phyloP scores from a whole-genome alignment of 2,888 invertebrate genomes.

The Mesodorylaimus sp. region DNA sequence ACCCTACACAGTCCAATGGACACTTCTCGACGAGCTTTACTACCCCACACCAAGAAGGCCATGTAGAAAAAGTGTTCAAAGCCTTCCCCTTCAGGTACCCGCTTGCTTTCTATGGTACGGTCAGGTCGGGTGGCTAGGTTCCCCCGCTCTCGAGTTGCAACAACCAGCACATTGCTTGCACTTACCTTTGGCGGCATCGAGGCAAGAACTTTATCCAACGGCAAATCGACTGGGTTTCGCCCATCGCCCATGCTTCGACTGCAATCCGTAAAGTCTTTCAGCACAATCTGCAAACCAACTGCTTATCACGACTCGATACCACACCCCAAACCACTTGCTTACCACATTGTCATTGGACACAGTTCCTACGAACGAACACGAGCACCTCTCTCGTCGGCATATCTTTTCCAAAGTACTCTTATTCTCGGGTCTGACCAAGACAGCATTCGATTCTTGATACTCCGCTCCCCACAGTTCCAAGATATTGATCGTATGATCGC shows the following conservation, averaged over 20 bases:
- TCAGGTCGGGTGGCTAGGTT: too few species aligned
- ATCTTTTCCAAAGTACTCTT: constrained; percentile 51
- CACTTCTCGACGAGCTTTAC: too few species aligned
- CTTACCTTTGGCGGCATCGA: constrained; percentile 57
- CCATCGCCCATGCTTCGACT: constrained; percentile 21
- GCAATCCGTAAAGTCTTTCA: constrained; percentile 49
- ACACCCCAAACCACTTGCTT: neutral
- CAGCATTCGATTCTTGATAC: constrained; percentile 85
- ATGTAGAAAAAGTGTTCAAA: too few species aligned
- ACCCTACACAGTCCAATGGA: too few species aligned
- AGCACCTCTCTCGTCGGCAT: constrained; percentile 69
- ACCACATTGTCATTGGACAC: constrained; percentile 48
- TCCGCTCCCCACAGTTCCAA: constrained; percentile 95
- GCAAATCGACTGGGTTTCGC: constrained; percentile 56
- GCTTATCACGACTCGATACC: neutral
- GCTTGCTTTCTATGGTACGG: too few species aligned
- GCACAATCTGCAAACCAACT: constrained; percentile 38
- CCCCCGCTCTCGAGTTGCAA: too few species aligned
- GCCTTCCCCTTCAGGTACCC: too few species aligned
- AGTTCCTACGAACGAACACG: constrained; percentile 73
- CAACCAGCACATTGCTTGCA: too few species aligned
- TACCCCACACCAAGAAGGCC: too few species aligned
- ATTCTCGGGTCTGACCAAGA: constrained; percentile 50
- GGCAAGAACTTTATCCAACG: constrained; percentile 69
- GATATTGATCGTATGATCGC: constrained; percentile 79